These are phyloP conservation scores for Scomber colias DNA, from an alignment of 2,113 vertebrate genomes.

Conservation along the genomic window DNA sequence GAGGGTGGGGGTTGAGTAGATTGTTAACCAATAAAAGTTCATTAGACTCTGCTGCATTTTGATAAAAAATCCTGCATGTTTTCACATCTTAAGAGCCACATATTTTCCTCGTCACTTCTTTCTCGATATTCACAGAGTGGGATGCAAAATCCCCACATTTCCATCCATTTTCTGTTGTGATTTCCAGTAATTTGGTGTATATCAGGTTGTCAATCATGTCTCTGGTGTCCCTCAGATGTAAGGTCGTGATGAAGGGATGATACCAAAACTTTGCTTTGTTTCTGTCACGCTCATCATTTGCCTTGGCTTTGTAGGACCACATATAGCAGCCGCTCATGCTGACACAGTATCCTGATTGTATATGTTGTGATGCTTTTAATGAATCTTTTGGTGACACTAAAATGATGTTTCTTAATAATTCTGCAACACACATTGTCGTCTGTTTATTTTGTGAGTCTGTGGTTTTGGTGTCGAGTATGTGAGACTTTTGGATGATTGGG, in stretches of 20 bases:
- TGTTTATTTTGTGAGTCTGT: conserved; percentile 23
- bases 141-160: neutral
- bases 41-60: conserved; percentile 44
- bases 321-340: conserved; percentile 34
- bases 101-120: neutral
- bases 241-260: conserved; percentile 8
- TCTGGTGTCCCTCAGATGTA: conserved; percentile 10
- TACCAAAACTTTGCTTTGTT: conserved; percentile 22
- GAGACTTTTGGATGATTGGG: too few species aligned
- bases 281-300: conserved; percentile 27
- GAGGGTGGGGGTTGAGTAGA: neutral
- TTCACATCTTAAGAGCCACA: neutral
- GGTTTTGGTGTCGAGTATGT: neutral
- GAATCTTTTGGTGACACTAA: conserved; percentile 52
- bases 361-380: conserved; percentile 61
- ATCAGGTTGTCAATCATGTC: conserved; percentile 18
- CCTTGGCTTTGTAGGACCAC: conserved; percentile 31
- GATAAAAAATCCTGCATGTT: conserved; percentile 62
- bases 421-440: conserved; percentile 17
- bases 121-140: neutral
- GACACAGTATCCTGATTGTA: conserved; percentile 51
- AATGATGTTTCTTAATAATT: conserved; percentile 53
- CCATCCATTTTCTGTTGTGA: conserved; percentile 6
- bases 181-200: neutral
- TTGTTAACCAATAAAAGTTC: neutral